Base-by-base conservation (phyloP, 2,888 invertebrate species). In the Amblyjoppa fuscipennis region DNA sequence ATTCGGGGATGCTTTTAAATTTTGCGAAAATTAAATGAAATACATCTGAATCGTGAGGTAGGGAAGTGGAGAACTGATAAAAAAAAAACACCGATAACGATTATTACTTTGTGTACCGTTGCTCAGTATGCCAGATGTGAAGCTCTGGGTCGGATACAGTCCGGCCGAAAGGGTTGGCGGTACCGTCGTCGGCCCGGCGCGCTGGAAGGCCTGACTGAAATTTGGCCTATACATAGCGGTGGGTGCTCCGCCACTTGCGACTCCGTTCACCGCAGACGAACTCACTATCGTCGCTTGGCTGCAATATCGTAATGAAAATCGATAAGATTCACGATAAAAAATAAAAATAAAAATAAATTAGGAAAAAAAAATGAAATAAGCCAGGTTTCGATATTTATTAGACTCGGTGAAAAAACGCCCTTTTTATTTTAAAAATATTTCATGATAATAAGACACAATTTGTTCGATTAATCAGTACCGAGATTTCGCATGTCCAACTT, bases 191-290 rank as follows among this genome's bases (percentile, higher is more conserved):
- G 94, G 94, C 28, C 95, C 95, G 53, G 95, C 95, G 73, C 96
- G 95, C 83, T 97, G 96, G 91, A 97, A 97, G 38, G 96, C 96
- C 91, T 96, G 96, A 68, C 96, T 96, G 94, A 97, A 97, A 89
- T 96, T 96, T 68, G 96, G 96, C 94, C 97, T 95, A 94, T 96
- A 97, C 94, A 97, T 95, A 76, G 96, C 96, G 84, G 95, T 95
- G 16, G 96, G 95, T 61, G 96, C 96, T 76, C 95, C 95, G 74
- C 94, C 94, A 61, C 89, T 89, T 64, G 90, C 93, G 53, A 93
- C 93, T 64, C 94, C 94, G 88, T 94, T 94, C 70, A 93, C 93
- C 87, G 93, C 92, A 84, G 94, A 93, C 81, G 94, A 95, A 92
- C 95, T 95, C 38, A 96, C 96, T 79, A 96, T 96, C 86, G 96